Evolutionary conservation across 2,113 vertebrate genomes (phyloP).

Genomic region (Tympanuchus pallidicinctus): DNA sequence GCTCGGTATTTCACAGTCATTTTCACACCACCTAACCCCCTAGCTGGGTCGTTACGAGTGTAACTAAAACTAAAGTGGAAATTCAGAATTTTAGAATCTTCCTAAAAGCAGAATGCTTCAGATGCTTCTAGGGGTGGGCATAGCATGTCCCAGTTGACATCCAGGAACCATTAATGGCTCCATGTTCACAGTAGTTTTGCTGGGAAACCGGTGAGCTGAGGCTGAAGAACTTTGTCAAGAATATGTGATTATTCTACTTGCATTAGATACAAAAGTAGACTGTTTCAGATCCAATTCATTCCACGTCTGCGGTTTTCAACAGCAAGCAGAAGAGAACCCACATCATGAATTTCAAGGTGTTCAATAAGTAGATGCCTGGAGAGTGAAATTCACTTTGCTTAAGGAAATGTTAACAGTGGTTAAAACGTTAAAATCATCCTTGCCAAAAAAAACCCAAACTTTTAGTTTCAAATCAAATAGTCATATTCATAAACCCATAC

Average conservation of each 20-base stretch:
- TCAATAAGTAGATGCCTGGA: neutral
- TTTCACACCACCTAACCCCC: neutral
- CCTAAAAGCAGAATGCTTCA: neutral
- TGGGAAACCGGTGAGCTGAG: neutral
- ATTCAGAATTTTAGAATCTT: neutral
- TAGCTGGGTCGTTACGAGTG: rapidly evolving
- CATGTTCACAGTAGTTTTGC: neutral
- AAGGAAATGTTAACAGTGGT: neutral
- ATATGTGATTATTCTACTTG: neutral
- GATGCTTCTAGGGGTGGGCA: neutral
- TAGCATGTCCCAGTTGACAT: neutral
- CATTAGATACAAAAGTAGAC: neutral
- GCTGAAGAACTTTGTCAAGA: neutral
- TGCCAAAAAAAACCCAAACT: neutral
- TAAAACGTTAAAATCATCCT: neutral
- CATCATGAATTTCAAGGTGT: neutral
- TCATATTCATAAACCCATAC: neutral
- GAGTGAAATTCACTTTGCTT: neutral
- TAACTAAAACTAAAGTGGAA: neutral
- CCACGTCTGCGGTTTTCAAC: neutral
- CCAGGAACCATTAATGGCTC: neutral
- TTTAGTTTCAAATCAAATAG: neutral
- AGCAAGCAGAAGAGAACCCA: neutral
- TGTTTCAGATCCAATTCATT: neutral
- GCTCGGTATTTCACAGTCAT: neutral